Percentiles rank a stretch among this genome's conserved stretches.
phyloP scores from a whole-genome alignment of 2,888 invertebrate species.

The Acleris laterana region DNA sequence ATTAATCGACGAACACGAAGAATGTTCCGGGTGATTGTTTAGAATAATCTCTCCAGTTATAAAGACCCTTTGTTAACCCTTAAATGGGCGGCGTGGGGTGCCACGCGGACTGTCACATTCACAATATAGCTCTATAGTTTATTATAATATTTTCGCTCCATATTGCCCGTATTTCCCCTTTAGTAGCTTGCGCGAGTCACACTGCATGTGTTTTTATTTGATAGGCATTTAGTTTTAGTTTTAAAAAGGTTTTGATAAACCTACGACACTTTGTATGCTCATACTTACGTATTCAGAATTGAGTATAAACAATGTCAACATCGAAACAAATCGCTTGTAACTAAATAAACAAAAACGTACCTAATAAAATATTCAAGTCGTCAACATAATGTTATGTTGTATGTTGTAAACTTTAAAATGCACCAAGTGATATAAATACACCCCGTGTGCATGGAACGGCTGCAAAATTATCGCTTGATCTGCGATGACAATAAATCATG shows the following conservation, averaged over 20 bases:
- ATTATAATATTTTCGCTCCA: constrained; percentile 80
- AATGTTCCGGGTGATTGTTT: constrained; percentile 74
- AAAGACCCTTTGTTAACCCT: constrained; percentile 78
- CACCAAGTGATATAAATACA: constrained; percentile 3
- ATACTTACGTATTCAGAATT: too few relatives aligned
- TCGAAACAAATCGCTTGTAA: too few relatives aligned
- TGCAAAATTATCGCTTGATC: constrained; percentile 56
- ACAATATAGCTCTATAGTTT: constrained; percentile 79
- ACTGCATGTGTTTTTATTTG: constrained; percentile 43
- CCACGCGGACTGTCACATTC: constrained; percentile 81
- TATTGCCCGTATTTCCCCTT: constrained; percentile 68
- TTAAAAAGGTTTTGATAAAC: too few relatives aligned
- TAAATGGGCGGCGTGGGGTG: constrained; percentile 65
- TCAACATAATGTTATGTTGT: too few relatives aligned
- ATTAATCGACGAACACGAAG: constrained; percentile 66
- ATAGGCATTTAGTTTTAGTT: background rate
- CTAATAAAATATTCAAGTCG: too few relatives aligned
- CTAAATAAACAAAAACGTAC: too few relatives aligned
- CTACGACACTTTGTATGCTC: too few relatives aligned
- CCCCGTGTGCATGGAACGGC: constrained; percentile 44
- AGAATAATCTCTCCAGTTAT: constrained; percentile 74
- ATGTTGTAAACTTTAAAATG: too few relatives aligned
- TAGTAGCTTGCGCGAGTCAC: constrained; percentile 46
- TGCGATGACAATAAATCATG: constrained; percentile 79
- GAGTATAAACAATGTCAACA: too few relatives aligned